Percentiles rank a stretch among this genome's conserved stretches.
phyloP scores from a whole-genome alignment of 2,797 vertebrate species.

The Poecilia gillii region DNA sequence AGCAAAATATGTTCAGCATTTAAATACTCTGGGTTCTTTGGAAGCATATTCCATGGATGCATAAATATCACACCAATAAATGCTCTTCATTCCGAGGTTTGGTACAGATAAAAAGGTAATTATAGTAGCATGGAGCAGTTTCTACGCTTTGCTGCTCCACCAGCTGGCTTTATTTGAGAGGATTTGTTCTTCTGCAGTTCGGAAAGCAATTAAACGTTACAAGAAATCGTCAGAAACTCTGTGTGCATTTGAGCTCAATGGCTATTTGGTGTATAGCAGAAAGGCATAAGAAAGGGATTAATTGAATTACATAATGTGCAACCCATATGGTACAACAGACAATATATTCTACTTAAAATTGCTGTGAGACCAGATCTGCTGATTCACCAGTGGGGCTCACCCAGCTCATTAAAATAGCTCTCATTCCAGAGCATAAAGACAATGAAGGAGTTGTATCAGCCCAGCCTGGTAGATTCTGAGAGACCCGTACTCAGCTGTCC shows the following conservation, averaged over 20 bases:
- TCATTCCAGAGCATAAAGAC: conserved; percentile 54
- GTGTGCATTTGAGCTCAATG: conserved; percentile 41
- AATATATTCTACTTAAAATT: conserved; percentile 55
- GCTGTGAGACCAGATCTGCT: conserved; percentile 40
- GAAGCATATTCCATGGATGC: conserved; percentile 28
- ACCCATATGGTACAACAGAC: conserved; percentile 52
- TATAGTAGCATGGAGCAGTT: conserved; percentile 21
- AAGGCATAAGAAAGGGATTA: conserved; percentile 60
- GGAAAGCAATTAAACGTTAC: conserved; percentile 48
- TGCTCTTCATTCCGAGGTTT: conserved; percentile 30
- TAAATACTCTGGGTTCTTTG: conserved; percentile 28
- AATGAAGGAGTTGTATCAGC: conserved; percentile 39
- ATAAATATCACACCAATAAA: conserved; percentile 37
- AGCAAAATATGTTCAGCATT: conserved; percentile 25
- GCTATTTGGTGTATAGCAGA: conserved; percentile 48
- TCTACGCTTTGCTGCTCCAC: conserved; percentile 39
- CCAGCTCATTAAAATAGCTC: conserved; percentile 41
- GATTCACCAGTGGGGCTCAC: conserved; percentile 34
- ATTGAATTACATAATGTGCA: conserved; percentile 57
- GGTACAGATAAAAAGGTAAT: conserved; percentile 10
- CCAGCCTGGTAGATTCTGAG: conserved; percentile 20
- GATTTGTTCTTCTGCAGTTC: conserved; percentile 48
- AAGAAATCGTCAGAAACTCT: conserved; percentile 41
- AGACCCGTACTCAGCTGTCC: neutral
- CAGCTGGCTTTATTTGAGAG: conserved; percentile 40